Evolutionary conservation across 2,113 vertebrate genomes (phyloP).

Genomic region (Halichoerus grypus): DNA sequence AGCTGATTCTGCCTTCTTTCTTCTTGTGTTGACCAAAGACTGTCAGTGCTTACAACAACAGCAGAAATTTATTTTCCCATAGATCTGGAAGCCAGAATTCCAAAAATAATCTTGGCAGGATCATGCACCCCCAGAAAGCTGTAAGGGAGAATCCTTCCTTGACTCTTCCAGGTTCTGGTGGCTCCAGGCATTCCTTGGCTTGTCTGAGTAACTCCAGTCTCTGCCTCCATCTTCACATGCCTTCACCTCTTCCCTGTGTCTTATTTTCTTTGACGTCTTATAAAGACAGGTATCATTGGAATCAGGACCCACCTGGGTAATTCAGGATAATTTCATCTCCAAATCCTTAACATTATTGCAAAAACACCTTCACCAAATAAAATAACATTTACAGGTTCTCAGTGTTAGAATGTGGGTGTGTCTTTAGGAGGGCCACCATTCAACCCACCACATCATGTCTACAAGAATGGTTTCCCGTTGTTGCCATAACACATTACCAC

Average conservation of each 20-base stretch:
- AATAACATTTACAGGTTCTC: not conserved
- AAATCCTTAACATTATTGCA: not conserved
- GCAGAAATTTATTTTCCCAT: not conserved
- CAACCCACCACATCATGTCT: not conserved
- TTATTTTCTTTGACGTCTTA: not conserved
- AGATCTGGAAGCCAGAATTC: not conserved
- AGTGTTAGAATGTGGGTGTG: not conserved
- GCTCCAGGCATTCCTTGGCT: not conserved
- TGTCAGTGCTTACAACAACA: not conserved
- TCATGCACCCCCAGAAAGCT: fast-evolving
- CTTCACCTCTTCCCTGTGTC: not conserved
- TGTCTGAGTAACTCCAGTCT: not conserved
- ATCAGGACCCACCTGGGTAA: not conserved
- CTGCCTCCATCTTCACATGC: not conserved
- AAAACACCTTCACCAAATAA: not conserved
- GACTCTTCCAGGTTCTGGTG: no score
- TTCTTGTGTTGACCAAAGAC: not conserved
- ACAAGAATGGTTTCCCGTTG: not conserved
- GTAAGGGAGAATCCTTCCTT: not conserved
- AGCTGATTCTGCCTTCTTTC: not conserved
- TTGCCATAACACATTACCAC: not conserved
- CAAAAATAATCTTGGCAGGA: not conserved
- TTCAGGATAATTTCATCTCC: not conserved
- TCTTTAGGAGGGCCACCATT: not conserved
- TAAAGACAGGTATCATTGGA: not conserved